phyloP scores from a whole-genome alignment of 2,113 vertebrate species.

The Megatriorchis doriae region DNA sequence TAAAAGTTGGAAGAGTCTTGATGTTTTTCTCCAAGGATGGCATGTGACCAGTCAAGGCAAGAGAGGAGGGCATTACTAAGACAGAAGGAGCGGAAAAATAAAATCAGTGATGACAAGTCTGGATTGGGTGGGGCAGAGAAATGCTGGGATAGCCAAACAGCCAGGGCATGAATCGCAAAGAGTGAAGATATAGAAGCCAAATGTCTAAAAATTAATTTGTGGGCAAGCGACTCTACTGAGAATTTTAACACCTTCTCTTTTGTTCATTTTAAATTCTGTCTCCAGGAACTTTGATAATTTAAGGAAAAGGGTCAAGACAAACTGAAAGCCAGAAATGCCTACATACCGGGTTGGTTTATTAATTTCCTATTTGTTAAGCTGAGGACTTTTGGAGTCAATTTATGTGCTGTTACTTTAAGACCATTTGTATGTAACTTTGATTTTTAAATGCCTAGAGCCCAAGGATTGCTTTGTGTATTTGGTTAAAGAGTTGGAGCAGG shows the following conservation, averaged over 20 bases:
- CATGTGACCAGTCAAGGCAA: not conserved
- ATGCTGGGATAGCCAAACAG: not conserved
- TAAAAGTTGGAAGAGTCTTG: not conserved
- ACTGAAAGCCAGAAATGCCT: not conserved
- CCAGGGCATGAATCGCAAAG: not conserved
- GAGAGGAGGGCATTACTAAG: conserved; percentile 5
- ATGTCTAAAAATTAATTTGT: not conserved
- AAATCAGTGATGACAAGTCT: conserved; percentile 4
- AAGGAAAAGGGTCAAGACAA: not conserved
- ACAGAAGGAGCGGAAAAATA: not conserved
- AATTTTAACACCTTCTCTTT: not conserved
- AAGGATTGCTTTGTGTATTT: not conserved
- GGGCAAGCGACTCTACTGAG: not conserved
- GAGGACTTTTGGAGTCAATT: not conserved
- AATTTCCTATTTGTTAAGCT: not conserved
- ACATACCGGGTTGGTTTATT: not conserved
- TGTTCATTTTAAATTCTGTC: not conserved
- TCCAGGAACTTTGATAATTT: not conserved
- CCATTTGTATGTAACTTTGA: not conserved
- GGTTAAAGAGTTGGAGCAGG: not conserved
- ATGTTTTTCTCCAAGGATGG: not conserved
- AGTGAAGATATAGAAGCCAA: not conserved
- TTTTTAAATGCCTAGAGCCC: not conserved
- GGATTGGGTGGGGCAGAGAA: conserved; percentile 9
- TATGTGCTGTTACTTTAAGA: not conserved